phyloP scores from a whole-genome alignment of 2,888 invertebrate genomes.

The Spatulosminthurus flaviceps region DNA sequence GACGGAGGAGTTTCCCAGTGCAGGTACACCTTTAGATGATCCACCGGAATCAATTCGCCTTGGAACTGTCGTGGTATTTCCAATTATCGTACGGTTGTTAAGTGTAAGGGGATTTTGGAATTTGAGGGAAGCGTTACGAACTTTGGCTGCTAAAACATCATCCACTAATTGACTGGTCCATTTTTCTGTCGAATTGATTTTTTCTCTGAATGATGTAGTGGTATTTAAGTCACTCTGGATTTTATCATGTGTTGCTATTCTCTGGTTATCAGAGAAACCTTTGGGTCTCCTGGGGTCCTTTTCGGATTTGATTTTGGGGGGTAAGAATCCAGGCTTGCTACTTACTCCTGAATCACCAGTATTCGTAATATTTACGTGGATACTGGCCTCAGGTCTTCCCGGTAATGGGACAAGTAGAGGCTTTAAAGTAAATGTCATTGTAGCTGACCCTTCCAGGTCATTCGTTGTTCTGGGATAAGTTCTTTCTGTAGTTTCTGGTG shows the following conservation, averaged over 20 bases:
- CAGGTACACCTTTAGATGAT: neutral
- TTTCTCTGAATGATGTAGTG: neutral
- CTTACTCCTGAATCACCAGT: conserved; percentile 19
- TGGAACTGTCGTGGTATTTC: neutral
- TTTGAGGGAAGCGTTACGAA: neutral
- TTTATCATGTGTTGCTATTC: too few relatives aligned
- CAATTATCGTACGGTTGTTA: neutral
- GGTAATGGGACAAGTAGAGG: conserved; percentile 21
- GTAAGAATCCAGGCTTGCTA: neutral
- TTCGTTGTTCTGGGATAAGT: neutral
- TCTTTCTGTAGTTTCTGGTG: neutral
- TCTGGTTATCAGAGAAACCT: too few relatives aligned
- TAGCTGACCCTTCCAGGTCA: neutral
- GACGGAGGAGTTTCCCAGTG: neutral
- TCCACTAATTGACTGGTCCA: neutral
- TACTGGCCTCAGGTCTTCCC: neutral
- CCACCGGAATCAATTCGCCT: conserved; percentile 20
- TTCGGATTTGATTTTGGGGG: neutral
- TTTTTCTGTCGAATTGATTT: neutral
- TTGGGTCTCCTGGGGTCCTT: neutral
- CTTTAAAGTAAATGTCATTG: conserved; percentile 11
- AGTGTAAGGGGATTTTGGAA: neutral
- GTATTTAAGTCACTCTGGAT: too few relatives aligned
- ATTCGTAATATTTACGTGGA: conserved; percentile 22
- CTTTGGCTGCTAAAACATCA: conserved; percentile 3